phyloP scores from a whole-genome alignment of 2,888 invertebrate genomes.

The Hartigia nigra region DNA sequence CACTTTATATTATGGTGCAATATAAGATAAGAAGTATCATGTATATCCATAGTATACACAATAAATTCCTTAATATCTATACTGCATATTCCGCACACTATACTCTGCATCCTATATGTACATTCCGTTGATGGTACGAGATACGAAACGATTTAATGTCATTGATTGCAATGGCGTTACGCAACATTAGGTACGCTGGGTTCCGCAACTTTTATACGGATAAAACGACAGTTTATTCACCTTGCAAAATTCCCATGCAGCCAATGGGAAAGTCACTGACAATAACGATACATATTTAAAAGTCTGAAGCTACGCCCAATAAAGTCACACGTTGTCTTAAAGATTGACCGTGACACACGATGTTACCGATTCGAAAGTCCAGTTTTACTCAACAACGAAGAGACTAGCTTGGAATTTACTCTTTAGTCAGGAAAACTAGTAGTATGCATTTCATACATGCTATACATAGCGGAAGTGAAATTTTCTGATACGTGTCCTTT shows the following conservation, averaged over 20 bases:
- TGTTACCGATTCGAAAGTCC: conserved; percentile 55
- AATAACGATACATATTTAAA: not conserved
- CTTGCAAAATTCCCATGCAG: not conserved
- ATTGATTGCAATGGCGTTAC: not conserved
- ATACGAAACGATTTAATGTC: not conserved
- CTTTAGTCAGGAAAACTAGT: conserved; percentile 34
- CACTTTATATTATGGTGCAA: not conserved
- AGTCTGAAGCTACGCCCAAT: not conserved
- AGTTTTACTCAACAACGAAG: conserved; percentile 18
- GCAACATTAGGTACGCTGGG: not conserved
- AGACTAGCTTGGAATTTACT: conserved; percentile 32
- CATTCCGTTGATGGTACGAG: not conserved
- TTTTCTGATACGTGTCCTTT: conserved; percentile 23
- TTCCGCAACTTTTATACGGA: not conserved
- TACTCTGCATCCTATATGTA: not conserved
- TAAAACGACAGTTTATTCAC: not conserved
- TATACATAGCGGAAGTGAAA: conserved; percentile 51
- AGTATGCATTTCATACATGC: conserved; percentile 41
- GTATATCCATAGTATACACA: not conserved
- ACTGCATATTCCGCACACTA: not conserved
- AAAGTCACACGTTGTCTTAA: not conserved
- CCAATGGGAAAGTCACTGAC: not conserved
- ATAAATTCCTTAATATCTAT: not conserved
- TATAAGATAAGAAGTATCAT: not conserved
- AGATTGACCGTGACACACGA: conserved; percentile 51